Evolutionary conservation across 2,113 vertebrate genomes (phyloP).

Genomic region (Poecile atricapillus): DNA sequence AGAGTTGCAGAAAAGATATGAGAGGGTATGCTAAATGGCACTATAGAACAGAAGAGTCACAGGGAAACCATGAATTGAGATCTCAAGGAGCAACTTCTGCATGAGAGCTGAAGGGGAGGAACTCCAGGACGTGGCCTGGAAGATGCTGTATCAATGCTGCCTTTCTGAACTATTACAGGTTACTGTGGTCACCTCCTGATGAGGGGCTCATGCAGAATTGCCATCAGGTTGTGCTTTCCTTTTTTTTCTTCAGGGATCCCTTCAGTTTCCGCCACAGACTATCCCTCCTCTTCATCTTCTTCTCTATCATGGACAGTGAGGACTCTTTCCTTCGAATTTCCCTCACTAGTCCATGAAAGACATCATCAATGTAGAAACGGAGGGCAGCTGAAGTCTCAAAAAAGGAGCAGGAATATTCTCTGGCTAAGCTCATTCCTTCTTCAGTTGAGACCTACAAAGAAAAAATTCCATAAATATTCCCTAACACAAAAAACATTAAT

Average conservation of each 20-base stretch:
- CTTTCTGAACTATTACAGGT: background rate
- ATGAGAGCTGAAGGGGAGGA: background rate
- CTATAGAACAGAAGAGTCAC: slow-evolving; percentile 5
- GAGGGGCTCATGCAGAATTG: background rate
- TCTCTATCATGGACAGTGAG: slow-evolving; percentile 62
- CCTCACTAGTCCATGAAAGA: slow-evolving; percentile 79
- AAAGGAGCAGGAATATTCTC: slow-evolving; percentile 81
- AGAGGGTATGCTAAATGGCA: background rate
- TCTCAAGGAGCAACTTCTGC: slow-evolving; percentile 12
- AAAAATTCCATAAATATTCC: background rate
- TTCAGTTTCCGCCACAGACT: slow-evolving; percentile 80
- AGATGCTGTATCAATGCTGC: slow-evolving; percentile 20
- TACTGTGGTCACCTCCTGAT: background rate
- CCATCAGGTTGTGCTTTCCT: slow-evolving; percentile 67
- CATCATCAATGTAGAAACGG: slow-evolving; percentile 81
- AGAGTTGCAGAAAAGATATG: background rate
- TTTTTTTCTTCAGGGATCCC: slow-evolving; percentile 77
- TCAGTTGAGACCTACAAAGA: slow-evolving; percentile 77
- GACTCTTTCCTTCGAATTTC: slow-evolving; percentile 80
- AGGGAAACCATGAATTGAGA: background rate
- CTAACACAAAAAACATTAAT: background rate
- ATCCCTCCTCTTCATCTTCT: slow-evolving; percentile 72
- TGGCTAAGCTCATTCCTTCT: slow-evolving; percentile 79
- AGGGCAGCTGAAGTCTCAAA: slow-evolving; percentile 82
- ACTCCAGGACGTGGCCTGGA: background rate